These are phyloP conservation scores for Chorisops tibialis DNA, from an alignment of 2,888 invertebrate species.

Conservation along the genomic window DNA sequence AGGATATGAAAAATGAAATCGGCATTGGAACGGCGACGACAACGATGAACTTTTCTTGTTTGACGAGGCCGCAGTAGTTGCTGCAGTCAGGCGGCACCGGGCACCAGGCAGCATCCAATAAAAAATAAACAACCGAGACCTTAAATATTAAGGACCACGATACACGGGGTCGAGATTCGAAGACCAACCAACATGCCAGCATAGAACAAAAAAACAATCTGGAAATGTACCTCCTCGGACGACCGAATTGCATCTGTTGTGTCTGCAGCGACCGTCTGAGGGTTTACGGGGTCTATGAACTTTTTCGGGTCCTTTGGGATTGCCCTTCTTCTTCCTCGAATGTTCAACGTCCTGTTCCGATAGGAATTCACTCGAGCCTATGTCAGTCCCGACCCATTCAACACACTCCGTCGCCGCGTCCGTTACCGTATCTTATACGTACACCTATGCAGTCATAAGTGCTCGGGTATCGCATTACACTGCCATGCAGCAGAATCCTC, in stretches of 20 bases:
- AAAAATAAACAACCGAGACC: neutral
- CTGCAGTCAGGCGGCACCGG: neutral
- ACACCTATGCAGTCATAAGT: neutral
- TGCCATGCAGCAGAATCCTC: neutral
- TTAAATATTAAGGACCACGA: neutral
- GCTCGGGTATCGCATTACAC: constrained; percentile 9
- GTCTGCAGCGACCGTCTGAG: constrained; percentile 28
- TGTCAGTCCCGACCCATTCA: neutral
- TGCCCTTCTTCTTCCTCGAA: constrained; percentile 12
- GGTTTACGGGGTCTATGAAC: constrained; percentile 29
- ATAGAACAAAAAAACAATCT: too few species aligned
- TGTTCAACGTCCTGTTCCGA: neutral
- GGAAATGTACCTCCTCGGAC: neutral
- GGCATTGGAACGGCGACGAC: constrained; percentile 8
- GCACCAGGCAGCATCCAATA: neutral
- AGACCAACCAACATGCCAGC: neutral
- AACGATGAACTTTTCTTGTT: constrained; percentile 1
- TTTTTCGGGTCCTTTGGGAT: constrained; percentile 28
- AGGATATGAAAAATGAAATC: constrained; percentile 28
- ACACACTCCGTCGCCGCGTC: neutral
- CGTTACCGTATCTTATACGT: neutral
- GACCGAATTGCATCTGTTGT: constrained; percentile 27
- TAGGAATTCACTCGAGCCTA: neutral
- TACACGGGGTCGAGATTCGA: constrained; percentile 3
- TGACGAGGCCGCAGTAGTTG: constrained; percentile 10